Percentiles rank a stretch among this genome's conserved stretches.
These are phyloP conservation scores for Pocillopora grandis DNA, from an alignment of 92 coral and sea anemone species.

Conservation along the genomic window DNA sequence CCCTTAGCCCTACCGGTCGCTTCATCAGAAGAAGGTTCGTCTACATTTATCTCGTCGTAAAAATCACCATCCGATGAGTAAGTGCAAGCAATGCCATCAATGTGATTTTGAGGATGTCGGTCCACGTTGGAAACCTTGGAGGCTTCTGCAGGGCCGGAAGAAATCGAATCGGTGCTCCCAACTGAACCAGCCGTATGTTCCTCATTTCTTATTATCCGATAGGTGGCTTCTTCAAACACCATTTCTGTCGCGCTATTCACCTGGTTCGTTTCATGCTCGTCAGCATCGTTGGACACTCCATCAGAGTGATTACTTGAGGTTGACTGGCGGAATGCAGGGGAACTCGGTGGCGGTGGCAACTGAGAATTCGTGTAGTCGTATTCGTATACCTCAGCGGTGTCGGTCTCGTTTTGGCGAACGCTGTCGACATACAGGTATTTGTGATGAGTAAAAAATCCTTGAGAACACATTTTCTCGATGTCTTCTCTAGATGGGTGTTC, in stretches of 20 bases:
- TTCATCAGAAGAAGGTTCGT: no score
- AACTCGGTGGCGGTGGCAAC: background rate
- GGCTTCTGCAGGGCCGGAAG: background rate
- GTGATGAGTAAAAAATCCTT: conserved; percentile 11
- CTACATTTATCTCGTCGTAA: no score
- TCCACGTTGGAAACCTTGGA: background rate
- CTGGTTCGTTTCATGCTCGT: no score
- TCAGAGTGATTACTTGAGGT: no score
- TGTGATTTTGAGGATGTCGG: background rate
- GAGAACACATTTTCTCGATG: conserved; percentile 27
- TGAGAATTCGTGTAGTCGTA: background rate
- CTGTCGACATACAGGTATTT: background rate
- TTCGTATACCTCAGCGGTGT: background rate
- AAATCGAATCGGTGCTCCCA: no score
- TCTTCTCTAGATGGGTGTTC: background rate
- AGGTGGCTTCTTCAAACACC: no score
- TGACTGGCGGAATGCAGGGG: background rate
- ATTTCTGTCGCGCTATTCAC: no score
- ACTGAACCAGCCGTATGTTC: no score
- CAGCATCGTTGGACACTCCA: no score
- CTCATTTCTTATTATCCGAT: no score
- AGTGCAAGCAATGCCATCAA: background rate
- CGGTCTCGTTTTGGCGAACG: background rate
- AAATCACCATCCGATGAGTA: no score
- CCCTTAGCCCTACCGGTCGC: no score